phyloP scores from a whole-genome alignment of 2,797 vertebrate species.

The Rhinella marina region DNA sequence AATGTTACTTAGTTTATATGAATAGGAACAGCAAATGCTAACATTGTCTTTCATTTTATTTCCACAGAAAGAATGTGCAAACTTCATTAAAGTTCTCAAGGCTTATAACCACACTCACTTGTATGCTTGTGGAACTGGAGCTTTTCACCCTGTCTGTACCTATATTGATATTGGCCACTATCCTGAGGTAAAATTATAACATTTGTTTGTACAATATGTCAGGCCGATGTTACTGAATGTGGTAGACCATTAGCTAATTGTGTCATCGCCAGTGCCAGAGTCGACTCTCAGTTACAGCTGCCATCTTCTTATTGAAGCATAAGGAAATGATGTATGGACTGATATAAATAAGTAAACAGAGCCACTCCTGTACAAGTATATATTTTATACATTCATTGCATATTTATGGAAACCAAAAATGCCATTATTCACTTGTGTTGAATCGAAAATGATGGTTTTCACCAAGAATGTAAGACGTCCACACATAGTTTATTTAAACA shows the following conservation, averaged over 20 bases:
- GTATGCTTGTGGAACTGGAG: slow-evolving; percentile 93
- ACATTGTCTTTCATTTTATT: slow-evolving; percentile 64
- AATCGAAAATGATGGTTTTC: slow-evolving; percentile 32
- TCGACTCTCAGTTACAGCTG: slow-evolving; percentile 29
- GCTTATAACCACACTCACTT: slow-evolving; percentile 94
- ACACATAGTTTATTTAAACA: slow-evolving; percentile 22
- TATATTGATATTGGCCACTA: slow-evolving; percentile 93
- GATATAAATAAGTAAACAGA: slow-evolving; percentile 41
- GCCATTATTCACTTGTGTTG: slow-evolving; percentile 16
- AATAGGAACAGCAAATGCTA: neutral
- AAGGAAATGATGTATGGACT: slow-evolving; percentile 47
- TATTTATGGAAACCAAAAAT: slow-evolving; percentile 15
- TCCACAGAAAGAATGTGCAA: slow-evolving; percentile 93
- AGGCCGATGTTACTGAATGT: slow-evolving; percentile 43
- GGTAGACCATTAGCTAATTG: slow-evolving; percentile 44
- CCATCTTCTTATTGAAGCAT: slow-evolving; percentile 42
- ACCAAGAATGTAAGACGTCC: slow-evolving; percentile 24
- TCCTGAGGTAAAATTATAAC: slow-evolving; percentile 84
- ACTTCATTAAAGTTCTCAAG: slow-evolving; percentile 94
- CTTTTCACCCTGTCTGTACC: slow-evolving; percentile 94
- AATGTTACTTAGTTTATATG: neutral
- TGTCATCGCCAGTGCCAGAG: slow-evolving; percentile 10
- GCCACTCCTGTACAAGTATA: slow-evolving; percentile 30
- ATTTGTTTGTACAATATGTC: slow-evolving; percentile 45
- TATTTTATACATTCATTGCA: slow-evolving; percentile 35